Conservation (phyloP, 2,113 vertebrate genomes). For the Dicentrarchus labrax region DNA sequence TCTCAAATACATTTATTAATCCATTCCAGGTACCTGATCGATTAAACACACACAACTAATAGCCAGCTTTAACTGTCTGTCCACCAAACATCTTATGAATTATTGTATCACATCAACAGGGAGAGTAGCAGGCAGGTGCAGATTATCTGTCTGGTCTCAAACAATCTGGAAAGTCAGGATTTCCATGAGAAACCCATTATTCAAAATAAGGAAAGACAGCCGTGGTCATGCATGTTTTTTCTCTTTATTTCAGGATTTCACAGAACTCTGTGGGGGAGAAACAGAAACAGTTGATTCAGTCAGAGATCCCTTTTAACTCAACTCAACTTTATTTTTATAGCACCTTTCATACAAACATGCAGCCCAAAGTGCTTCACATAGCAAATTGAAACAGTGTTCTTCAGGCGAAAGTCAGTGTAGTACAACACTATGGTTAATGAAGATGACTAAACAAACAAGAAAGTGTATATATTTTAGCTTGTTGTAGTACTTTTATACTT, state of each 20-base stretch:
- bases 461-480: background rate
- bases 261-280: constrained; percentile 83
- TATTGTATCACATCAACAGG: constrained; percentile 48
- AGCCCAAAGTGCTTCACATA: no score
- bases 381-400: background rate
- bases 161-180: constrained; percentile 40
- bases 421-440: background rate
- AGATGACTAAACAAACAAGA: constrained; percentile 21
- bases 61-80: constrained; percentile 30
- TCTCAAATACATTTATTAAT: constrained; percentile 65
- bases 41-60: constrained; percentile 39
- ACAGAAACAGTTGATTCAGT: constrained; percentile 15
- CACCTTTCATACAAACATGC: no score
- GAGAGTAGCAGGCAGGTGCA: constrained; percentile 64
- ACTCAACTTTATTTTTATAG: no score
- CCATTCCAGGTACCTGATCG: constrained; percentile 31
- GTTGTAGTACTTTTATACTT: background rate
- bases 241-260: constrained; percentile 78
- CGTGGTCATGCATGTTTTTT: background rate
- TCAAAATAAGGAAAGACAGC: constrained; percentile 27
- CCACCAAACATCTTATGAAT: constrained; percentile 24
- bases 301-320: background rate
- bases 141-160: constrained; percentile 29
- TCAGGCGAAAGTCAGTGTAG: constrained; percentile 7
- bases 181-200: background rate